Evolutionary conservation across 2,797 vertebrate species (phyloP), one percentile per base, ranked within the genome.

Genomic region (Sebastolobus alascanus): DNA sequence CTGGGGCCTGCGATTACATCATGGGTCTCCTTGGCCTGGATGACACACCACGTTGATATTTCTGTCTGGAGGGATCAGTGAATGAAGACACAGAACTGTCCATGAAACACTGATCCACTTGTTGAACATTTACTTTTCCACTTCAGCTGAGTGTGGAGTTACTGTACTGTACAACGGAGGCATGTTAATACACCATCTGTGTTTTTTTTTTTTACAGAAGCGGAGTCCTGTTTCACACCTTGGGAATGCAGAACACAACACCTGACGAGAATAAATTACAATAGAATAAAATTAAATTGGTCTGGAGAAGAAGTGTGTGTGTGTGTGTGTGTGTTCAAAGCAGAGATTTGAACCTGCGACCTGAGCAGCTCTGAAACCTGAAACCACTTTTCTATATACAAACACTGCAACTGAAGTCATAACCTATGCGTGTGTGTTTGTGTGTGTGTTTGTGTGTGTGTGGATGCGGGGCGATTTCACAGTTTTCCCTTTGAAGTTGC

Each of bases 11-110:
- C n/a, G 89, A 89, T 95, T 93, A 94, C 94, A 92, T 95, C 94
- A 95, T 92, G 87, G 85, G 83, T 90, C 90, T 89, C 89, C 91
- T 89, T 68, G 83, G 90, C 87, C 85, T 79, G 68, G 85, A 93
- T 95, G 93, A 95, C 93, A 95, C 92, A 95, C 73, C 86, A 71
- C 89, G 50, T 89, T 93, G 92, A 93, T 93, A 94, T 94, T 92
- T 93, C 87, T 92, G 90, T 91, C 88, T 89, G 80, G 80, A 79
- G 84, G 88, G 86, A 92, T 90, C 87, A 76, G 88, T 93, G 90
- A 94, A 94, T 92, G 90, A 92, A 93, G 89, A 90, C 86, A 79
- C 82, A 73, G 65, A 90, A 86, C 87, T 89, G 85, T 85, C 87
- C 87, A 73, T 73, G 83, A 89, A 91, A 91, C 87, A 84, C 82